phyloP scores from a whole-genome alignment of 30 jellyfish, hydroid and myxozoan species.

The Chrysaora quinquecirrha region DNA sequence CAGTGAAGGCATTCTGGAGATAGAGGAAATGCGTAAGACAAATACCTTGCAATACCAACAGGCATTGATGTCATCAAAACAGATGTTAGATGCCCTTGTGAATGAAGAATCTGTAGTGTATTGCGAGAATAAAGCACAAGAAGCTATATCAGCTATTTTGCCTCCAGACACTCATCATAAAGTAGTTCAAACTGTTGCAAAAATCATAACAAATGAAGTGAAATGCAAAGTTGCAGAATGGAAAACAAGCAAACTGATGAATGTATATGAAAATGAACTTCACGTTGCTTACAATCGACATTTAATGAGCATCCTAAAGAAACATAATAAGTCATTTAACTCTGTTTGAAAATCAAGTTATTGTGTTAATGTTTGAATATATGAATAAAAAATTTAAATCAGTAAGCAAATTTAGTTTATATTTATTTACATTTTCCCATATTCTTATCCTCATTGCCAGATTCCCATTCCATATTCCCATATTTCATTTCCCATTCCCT shows the following conservation, averaged over 20 bases:
- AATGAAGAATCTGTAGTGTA: neutral
- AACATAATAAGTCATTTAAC: conserved; percentile 29
- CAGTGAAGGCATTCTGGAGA: conserved; percentile 20
- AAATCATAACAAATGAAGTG: conserved; percentile 30
- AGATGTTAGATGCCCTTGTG: neutral
- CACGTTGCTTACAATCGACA: conserved; percentile 30
- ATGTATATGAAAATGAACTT: conserved; percentile 32
- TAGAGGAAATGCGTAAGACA: conserved; percentile 27
- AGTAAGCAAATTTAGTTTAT: no score
- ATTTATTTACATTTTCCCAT: no score
- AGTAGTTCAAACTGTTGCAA: conserved; percentile 28
- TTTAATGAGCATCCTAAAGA: conserved; percentile 43
- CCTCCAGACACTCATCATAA: conserved; percentile 25
- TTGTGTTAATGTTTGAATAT: no score
- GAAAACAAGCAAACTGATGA: conserved; percentile 22
- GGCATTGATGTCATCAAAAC: neutral
- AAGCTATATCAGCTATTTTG: conserved; percentile 30
- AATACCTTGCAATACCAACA: conserved; percentile 12
- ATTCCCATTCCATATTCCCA: no score
- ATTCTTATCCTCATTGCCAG: no score
- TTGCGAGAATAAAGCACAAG: conserved; percentile 10
- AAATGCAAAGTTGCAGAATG: conserved; percentile 34
- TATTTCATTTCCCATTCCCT: no score
- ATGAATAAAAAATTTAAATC: no score
- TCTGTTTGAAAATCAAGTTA: neutral